Evolutionary conservation across 2,888 invertebrate species (phyloP), one percentile per base, ranked within the genome.

Genomic region (Achlya flavicornis): DNA sequence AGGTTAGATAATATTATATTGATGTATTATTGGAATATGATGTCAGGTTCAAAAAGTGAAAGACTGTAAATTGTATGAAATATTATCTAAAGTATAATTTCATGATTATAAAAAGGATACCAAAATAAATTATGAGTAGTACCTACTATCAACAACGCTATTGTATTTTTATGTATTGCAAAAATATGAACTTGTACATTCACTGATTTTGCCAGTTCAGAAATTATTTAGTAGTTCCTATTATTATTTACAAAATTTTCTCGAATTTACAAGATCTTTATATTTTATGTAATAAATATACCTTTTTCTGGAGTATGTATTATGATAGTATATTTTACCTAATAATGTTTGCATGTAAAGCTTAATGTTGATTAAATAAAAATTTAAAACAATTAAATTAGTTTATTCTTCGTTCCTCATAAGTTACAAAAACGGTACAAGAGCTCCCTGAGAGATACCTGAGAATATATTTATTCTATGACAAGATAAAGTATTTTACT

Each of bases 191-290:
- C 16, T 53, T 53, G 53, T 6, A 46, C 6, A 19, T 53, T 53
- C 7, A 53, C 19, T 7, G 10, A 53, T 53, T 53, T 53, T 19
- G 53, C 19, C 53, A 19, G 53, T 16, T 53, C 53, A 8, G 19
- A 53, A 53, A 53, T 53, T 10, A 35, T 3, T 61, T 11, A 58
- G 67, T 65, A 66, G 67, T 77, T 73, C 77, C 70, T 78, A 75
- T 73, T 78, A 75, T 73, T 68, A 66, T 73, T 71, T 66, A 59
- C 66, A 65, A 66, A 69, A 76, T 75, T 61, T 43, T 61, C 69
- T 80, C 73, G 80, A 78, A 80, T 80, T 78, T 77, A 77, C 65
- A 70, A 67, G 68, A 72, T 66, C 64, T 69, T 53, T 53, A 53
- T 69, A 71, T 71, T 63, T 61, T 69, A 71, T 71, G 63, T 61